Conservation (phyloP, 2,113 vertebrate species). For the Telmatochromis sp. region DNA sequence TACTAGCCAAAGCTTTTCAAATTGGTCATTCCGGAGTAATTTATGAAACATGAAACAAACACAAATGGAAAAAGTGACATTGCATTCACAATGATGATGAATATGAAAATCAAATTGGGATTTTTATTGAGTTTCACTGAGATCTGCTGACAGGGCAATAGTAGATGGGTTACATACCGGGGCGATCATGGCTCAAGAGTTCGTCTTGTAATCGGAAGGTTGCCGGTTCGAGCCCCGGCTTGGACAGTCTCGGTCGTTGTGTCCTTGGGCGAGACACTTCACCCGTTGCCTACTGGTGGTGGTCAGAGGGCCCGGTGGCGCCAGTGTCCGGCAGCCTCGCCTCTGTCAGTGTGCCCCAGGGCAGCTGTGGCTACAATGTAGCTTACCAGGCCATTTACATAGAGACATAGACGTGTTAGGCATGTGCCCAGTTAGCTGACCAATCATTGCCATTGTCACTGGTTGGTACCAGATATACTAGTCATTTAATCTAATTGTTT, state of each 20-base stretch:
- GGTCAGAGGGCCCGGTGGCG: too few species aligned
- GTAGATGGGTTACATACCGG: background rate
- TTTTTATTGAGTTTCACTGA: background rate
- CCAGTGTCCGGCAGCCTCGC: too few species aligned
- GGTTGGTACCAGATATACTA: background rate
- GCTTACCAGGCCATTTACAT: too few species aligned
- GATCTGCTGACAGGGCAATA: background rate
- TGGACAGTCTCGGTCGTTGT: too few species aligned
- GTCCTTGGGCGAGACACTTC: too few species aligned
- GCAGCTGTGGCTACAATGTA: too few species aligned
- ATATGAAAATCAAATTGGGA: background rate
- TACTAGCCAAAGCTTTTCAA: background rate
- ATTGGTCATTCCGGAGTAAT: background rate
- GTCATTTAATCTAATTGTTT: background rate
- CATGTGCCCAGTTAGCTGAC: rapidly evolving
- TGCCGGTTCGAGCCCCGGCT: too few species aligned
- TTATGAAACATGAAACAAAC: background rate
- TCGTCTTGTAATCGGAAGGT: too few species aligned
- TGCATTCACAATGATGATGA: rapidly evolving
- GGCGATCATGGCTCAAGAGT: too few species aligned
- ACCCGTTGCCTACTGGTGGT: too few species aligned
- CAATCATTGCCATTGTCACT: background rate
- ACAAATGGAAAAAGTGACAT: background rate
- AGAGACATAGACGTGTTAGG: background rate
- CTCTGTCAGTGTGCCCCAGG: too few species aligned